A percentile compares a stretch with the other conserved stretches of the same genome.
Evolutionary conservation across 2,797 vertebrate species (phyloP).

Genomic region (Lates japonicus): DNA sequence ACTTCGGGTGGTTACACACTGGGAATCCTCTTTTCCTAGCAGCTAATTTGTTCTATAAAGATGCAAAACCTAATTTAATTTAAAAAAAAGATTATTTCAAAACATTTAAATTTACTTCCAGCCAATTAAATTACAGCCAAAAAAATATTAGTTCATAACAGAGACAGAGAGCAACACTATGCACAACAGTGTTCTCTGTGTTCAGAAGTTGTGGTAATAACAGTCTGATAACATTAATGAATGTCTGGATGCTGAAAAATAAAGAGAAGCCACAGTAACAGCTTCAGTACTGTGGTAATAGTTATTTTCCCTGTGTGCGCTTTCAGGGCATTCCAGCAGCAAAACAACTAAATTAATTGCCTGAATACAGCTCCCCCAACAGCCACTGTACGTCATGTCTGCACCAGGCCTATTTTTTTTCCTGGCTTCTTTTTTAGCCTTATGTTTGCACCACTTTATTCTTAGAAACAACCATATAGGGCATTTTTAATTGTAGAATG

Average conservation of each 20-base stretch:
- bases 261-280: conserved; percentile 20
- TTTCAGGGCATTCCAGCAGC: conserved; percentile 26
- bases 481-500: conserved; percentile 2
- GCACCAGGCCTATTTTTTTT: conserved; percentile 24
- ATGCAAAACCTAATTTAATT: conserved; percentile 22
- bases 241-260: conserved; percentile 31
- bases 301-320: conserved; percentile 34
- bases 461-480: not conserved
- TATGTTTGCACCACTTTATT: conserved; percentile 2
- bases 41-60: not conserved
- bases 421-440: conserved; percentile 17
- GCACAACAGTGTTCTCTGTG: not conserved
- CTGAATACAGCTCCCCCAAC: conserved; percentile 28
- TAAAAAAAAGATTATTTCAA: conserved; percentile 2
- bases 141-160: conserved; percentile 13
- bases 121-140: conserved; percentile 23
- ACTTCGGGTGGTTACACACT: not conserved
- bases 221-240: conserved; percentile 38
- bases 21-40: not conserved
- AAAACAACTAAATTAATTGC: conserved; percentile 59
- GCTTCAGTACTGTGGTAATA: conserved; percentile 16
- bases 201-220: conserved; percentile 28
- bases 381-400: conserved; percentile 47
- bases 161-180: not conserved
- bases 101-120: conserved; percentile 22